Evolutionary conservation across 2,888 invertebrate species (phyloP), one percentile per base, ranked within the genome.

Genomic region (Parnassius apollo): DNA sequence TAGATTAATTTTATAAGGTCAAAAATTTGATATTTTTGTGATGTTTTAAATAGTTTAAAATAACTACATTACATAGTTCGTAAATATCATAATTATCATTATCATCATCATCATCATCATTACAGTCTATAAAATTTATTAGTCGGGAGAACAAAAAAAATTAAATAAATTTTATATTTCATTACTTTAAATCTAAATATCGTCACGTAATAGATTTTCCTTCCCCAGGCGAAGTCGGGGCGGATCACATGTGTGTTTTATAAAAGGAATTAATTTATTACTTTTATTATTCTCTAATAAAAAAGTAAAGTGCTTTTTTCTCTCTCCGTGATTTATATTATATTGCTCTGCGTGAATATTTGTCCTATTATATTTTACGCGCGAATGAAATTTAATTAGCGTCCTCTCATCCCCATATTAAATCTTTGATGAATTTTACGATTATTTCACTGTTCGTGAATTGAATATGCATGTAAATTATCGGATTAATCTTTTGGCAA

Each of bases 301-400:
- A 56, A 61, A 61, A 56, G 51, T 45, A 45, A 57, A 51, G 45
- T 42, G 42, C 44, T 22, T 11, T 13, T 13, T 53, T 46, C 59
- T 18, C 48, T 22, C 48, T 22, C 49, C 56, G 7, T 13, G 56
- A 50, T 61, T 61, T 56, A 18, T 18, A 18, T 18, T 18, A 18
- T 18, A 56, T 61, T 44, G 42, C 55, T 61, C 42, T 46, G 46
- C 52, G 52, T 62, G 57, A 62, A 57, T 57, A 53, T 53, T 62
- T 48, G 53, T 51, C 48, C n/a, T 42, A 22, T 48, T 22, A 52
- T 46, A 54, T 59, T 62, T 54, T 58, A 55, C 50, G 62, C 58
- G 58, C 11, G 54, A 45, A 44, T 50, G 42, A 58, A 58, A 62
- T 62, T 62, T 58, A 62, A 62, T 62, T 62, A 59, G 49, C 9